Evolutionary conservation across 2,888 invertebrate species (phyloP), one percentile per base, ranked within the genome.

Genomic region (Chelonus formosanus): DNA sequence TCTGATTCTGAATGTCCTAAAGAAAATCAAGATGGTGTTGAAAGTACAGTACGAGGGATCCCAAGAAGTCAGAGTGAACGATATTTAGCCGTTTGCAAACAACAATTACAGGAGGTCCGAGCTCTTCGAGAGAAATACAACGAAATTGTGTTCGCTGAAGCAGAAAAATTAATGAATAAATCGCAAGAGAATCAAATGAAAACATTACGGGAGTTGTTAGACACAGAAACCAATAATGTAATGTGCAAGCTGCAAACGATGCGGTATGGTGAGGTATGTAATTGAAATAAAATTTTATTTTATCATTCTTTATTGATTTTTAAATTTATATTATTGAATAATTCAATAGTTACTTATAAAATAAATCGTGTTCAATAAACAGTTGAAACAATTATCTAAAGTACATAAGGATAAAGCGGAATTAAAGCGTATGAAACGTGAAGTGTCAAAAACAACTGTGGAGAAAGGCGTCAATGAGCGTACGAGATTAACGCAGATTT

Each of bases 341-440:
- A 32, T 36, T n/a, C 48, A 31, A 44, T 61, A 20, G 20, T 50
- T 50, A 52, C 20, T 20, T 48, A 52, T 52, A 3, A 52, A 32
- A 32, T 34, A 32, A 32, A 32, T 8, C 1, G 34, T 34, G 36
- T 50, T 57, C 65, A 31, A 32, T 40, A 3, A 20, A 20, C 62
- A 84, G 84, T 94, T 96, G 67, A 96, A 95, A 81, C 90, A 90
- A 57, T 86, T 97, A 68, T 91, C 93, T 34, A 94, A 95, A 82
- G 92, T 92, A 67, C 95, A 96, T 82, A 90, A 93, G 74, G 96
- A 97, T 84, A 93, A 96, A 76, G 96, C 94, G 74, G 97, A 97
- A 83, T 88, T 97, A 75, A 91, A 92, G 70, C 87, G 94, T 80
- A 92, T 93, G 84, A 95, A 95, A 84, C 86, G 96, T 79, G 92